Conservation (phyloP, 92 coral and sea anemone genomes). For the Muricea muricata region DNA sequence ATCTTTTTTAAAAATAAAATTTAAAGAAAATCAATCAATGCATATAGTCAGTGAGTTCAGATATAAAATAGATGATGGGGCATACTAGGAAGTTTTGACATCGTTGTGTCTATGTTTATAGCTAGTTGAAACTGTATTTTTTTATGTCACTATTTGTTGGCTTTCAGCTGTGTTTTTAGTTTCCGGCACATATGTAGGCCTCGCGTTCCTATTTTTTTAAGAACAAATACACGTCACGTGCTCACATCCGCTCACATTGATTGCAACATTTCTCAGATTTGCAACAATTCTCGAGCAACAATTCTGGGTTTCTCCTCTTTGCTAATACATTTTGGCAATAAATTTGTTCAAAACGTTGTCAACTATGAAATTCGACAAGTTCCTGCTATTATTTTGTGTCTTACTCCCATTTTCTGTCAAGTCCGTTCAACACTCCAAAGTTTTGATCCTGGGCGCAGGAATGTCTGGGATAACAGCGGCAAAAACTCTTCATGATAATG, state of each 20-base stretch:
- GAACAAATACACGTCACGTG: too few relatives aligned
- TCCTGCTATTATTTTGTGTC: background rate
- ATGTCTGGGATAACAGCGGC: slow-evolving; percentile 90
- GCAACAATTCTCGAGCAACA: too few relatives aligned
- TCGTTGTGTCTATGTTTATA: background rate
- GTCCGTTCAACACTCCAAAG: slow-evolving; percentile 37
- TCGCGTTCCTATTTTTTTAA: too few relatives aligned
- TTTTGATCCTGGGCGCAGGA: slow-evolving; percentile 79
- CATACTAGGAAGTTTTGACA: background rate
- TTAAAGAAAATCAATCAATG: too few relatives aligned
- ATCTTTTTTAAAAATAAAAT: too few relatives aligned
- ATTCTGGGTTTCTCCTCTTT: too few relatives aligned
- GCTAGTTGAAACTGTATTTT: background rate
- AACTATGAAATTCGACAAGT: background rate
- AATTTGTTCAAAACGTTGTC: background rate
- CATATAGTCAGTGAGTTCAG: background rate
- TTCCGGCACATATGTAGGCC: too few relatives aligned
- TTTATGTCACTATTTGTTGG: too few relatives aligned
- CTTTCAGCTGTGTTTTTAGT: too few relatives aligned
- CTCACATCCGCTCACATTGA: too few relatives aligned
- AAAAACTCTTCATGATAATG: slow-evolving; percentile 67
- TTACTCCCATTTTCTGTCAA: background rate
- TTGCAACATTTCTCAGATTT: too few relatives aligned
- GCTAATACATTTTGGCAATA: background rate
- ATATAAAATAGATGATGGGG: background rate